Evolutionary conservation across 2,113 vertebrate species (phyloP), one percentile per base, ranked within the genome.

Genomic region (Myodes glareolus): DNA sequence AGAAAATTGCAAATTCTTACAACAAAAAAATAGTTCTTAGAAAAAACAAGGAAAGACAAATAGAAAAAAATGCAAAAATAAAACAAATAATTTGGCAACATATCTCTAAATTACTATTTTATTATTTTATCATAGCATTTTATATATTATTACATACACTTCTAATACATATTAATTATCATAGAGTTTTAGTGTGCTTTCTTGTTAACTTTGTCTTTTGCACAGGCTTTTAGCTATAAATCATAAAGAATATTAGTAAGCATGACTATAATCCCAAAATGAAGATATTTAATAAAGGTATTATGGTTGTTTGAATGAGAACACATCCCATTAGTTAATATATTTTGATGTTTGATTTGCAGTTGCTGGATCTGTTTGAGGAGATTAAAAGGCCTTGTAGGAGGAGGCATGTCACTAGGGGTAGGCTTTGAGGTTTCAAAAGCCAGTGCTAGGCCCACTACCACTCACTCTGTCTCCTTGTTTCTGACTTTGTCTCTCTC

Each of bases 161-260:
- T 67, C 47, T 23, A 7, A 68, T 10, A 67, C 10, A 0, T 2
- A 45, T 36, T 82, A 94, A 70, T 11, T 88, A 13, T 6, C 65
- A 86, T 50, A 67, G 39, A 73, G 4, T 11, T 72, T 89, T 61
- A 67, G 23, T 67, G 5, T 0, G 52, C 5, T 72, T 39, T 90
- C 9, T 92, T 70, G 12, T 94, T 70, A 96, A 80, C n/a, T 88
- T 33, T 95, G 6, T 80, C 75, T 47, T 93, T 52, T n/a, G 12
- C 77, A 72, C 33, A 88, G 65, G 8, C 23, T 81, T 7, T 92
- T 42, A 92, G 33, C 2, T 80, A 39, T 68, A 75, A 90, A 17
- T 70, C 36, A 85, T 4, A 70, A 47, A 84, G 76, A 87, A 94
- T 70, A 92, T 55, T 87, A 77, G 39, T 68, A 68, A 96, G 94